Evolutionary conservation across 2,113 vertebrate genomes (phyloP).

Genomic region (Trachemys scripta): DNA sequence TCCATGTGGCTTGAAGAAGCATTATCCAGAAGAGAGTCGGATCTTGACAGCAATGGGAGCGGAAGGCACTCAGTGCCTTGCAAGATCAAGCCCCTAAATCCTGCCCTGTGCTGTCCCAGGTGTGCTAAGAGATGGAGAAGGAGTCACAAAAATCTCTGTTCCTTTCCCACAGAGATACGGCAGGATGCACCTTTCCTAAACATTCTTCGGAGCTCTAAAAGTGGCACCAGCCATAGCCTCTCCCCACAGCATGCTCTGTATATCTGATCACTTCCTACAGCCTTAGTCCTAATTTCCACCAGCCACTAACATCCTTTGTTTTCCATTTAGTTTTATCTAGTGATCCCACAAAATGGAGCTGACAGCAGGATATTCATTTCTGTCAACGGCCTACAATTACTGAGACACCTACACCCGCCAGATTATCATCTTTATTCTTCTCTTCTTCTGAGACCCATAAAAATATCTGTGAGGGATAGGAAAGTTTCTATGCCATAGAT

Average conservation of each 20-base stretch:
- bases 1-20: not conserved
- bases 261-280: not conserved
- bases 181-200: no score
- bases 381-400: conserved; percentile 43
- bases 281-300: not conserved
- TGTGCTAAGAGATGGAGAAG: not conserved
- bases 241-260: no score
- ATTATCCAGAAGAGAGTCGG: conserved; percentile 9
- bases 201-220: not conserved
- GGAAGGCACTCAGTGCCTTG: not conserved
- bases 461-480: not conserved
- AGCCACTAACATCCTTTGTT: not conserved
- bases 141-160: not conserved
- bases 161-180: not conserved
- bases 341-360: conserved; percentile 10
- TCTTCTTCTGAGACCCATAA: conserved; percentile 26
- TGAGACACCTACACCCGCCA: not conserved
- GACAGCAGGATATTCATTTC: not conserved
- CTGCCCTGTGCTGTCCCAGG: not conserved
- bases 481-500: not conserved
- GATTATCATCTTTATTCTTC: not conserved
- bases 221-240: not conserved
- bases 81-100: not conserved
- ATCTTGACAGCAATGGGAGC: not conserved
- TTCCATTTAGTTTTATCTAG: not conserved